These are phyloP conservation scores for Aurelia coerulea DNA, from an alignment of 30 jellyfish, hydroid and myxozoan species.

Conservation along the genomic window DNA sequence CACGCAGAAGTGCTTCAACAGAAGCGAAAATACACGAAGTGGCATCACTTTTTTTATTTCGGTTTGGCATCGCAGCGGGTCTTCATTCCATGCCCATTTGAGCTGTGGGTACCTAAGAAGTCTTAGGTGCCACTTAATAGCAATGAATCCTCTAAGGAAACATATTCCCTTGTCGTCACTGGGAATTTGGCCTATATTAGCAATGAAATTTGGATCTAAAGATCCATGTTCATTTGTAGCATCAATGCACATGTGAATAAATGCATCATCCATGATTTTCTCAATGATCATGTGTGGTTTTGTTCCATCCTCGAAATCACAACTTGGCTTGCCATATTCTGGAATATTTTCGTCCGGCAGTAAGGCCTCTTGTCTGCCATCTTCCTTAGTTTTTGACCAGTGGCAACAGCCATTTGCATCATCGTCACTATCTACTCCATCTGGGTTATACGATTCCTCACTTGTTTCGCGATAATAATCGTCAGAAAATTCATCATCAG, in stretches of 20 bases:
- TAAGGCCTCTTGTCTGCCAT: background rate
- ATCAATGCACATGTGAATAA: background rate
- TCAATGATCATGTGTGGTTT: background rate
- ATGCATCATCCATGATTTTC: background rate
- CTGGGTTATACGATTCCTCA: background rate
- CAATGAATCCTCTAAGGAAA: background rate
- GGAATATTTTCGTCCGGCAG: too few species aligned
- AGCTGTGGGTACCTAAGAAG: background rate
- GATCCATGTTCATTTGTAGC: background rate
- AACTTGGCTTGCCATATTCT: too few species aligned
- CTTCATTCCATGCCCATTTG: background rate
- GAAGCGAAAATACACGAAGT: background rate
- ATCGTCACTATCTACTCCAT: conserved; percentile 1
- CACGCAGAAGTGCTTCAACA: conserved; percentile 7
- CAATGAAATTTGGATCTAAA: background rate
- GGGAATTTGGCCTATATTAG: background rate
- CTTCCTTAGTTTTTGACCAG: background rate
- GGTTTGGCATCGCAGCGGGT: background rate
- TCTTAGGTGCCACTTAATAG: background rate
- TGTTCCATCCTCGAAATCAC: too few species aligned
- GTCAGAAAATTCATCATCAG: too few species aligned
- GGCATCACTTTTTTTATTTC: conserved; percentile 3
- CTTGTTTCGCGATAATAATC: too few species aligned
- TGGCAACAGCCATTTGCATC: background rate
- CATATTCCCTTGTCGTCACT: background rate